Conservation (phyloP, 1,140 invertebrate genomes). For the Pristionchus pacificus region DNA sequence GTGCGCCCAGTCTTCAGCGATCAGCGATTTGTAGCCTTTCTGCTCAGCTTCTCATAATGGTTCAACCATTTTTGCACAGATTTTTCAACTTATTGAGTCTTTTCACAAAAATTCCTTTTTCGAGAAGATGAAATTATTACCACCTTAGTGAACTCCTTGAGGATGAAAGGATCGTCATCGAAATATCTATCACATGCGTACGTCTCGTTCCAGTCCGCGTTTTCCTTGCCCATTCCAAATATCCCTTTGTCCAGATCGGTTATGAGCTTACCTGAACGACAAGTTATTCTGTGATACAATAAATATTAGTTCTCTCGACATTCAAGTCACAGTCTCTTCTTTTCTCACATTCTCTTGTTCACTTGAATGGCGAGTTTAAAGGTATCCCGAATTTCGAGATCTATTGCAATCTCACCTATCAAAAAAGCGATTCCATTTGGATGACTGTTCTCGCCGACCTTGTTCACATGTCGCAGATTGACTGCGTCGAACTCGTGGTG, state of each 20-base stretch:
- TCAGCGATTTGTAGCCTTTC: background rate
- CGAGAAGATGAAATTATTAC: too few species aligned
- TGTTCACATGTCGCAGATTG: background rate
- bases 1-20: background rate
- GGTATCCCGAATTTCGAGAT: background rate
- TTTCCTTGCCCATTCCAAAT: background rate
- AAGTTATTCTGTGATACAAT: too few species aligned
- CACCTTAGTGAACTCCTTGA: background rate
- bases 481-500: background rate
- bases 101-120: too few species aligned
- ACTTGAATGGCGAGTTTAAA: too few species aligned
- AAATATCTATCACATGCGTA: background rate
- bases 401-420: background rate
- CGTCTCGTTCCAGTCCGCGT: background rate
- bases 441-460: background rate
- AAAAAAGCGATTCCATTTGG: background rate
- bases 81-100: too few species aligned
- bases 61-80: too few species aligned
- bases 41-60: too few species aligned
- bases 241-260: background rate
- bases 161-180: background rate
- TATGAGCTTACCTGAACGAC: background rate
- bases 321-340: too few species aligned
- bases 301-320: too few species aligned
- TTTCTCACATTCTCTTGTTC: too few species aligned